Base-by-base conservation (phyloP, 1,140 invertebrate species). In the Diprion similis region DNA sequence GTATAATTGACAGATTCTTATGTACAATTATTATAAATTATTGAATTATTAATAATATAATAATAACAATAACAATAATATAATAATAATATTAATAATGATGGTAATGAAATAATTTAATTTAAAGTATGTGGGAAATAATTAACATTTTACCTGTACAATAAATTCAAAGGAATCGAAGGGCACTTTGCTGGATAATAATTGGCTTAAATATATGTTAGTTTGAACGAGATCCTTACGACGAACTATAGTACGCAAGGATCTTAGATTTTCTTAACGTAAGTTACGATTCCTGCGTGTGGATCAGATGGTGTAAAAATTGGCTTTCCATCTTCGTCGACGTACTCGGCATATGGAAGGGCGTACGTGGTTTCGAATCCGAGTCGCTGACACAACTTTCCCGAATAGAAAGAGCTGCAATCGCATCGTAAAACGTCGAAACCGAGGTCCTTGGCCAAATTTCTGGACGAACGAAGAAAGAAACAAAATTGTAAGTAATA, bases 401-500 rank as follows among this genome's bases (percentile, higher is more conserved):
- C 93, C 9, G 94, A 94, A 81, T 90, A 95, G 68, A 90, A 87
- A 72, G 93, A 94, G 8, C 93, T 92, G 73, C 93, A 94, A 75
- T 92, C 90, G 0, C 89, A 89, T 65, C 90, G 85, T 15, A 90
- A 81, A 64, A 91, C 78, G 66, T 89, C 86, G 75, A 91, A 90
- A 1, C 87, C 89, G 68, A 87, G 81, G 71, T 91, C 85, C 70
- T 81, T 82, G 1, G 89, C 90, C 8, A 91, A 81, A 78, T 91
- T 89, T 78, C 92, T 93, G 87, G 19, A 90, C 91, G 75, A 77
- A 78, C 71, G 68, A 78, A 71, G 75, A 77, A 78, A 78, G 76
- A 72, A 75, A 73, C 46, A 71, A 51, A 68, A 68, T 68, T 68
- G 8, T 17, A 19, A 4, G 18, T 15, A 68, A 65, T 3, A 51